These are phyloP conservation scores for Orchesella flavescens DNA, from an alignment of 2,888 invertebrate genomes.

Conservation along the genomic window DNA sequence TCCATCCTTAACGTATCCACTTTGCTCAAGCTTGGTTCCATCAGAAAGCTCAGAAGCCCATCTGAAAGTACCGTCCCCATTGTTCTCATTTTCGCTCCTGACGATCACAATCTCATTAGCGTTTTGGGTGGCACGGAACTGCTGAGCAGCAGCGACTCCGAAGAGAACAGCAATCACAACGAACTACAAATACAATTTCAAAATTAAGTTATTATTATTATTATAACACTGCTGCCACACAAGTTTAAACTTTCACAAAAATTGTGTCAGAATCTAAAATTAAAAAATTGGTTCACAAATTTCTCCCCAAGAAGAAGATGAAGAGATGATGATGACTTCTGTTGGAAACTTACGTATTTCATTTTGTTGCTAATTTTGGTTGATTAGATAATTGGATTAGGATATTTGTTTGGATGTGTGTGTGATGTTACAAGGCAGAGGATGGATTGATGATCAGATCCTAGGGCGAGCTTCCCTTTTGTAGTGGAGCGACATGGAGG, in stretches of 20 bases:
- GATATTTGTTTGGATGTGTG: neutral
- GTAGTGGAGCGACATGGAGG: constrained; percentile 16
- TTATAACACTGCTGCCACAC: too few species aligned
- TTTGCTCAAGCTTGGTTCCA: constrained; percentile 59
- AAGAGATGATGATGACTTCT: neutral
- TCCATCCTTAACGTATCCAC: constrained; percentile 62
- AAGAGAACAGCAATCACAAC: constrained; percentile 41
- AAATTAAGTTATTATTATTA: neutral
- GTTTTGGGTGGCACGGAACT: constrained; percentile 51
- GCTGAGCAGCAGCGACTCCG: constrained; percentile 38
- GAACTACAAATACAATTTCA: constrained; percentile 23
- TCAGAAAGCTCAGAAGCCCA: constrained; percentile 64
- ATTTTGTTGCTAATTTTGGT: constrained; percentile 28
- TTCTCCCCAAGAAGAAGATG: neutral
- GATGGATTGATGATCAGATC: constrained; percentile 27
- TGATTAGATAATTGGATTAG: too few species aligned
- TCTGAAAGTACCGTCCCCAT: constrained; percentile 65
- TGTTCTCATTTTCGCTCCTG: constrained; percentile 59
- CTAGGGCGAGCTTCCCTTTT: constrained; percentile 7
- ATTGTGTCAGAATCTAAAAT: too few species aligned
- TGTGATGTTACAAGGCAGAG: neutral
- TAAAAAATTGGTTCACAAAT: constrained; percentile 2
- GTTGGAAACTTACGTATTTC: constrained; percentile 60
- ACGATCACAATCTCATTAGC: constrained; percentile 54
- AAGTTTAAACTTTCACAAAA: too few species aligned